A percentile compares a stretch with the other conserved stretches of the same genome.
phyloP scores from a whole-genome alignment of 2,888 invertebrate species.

The Cryptocheilus praepositus region DNA sequence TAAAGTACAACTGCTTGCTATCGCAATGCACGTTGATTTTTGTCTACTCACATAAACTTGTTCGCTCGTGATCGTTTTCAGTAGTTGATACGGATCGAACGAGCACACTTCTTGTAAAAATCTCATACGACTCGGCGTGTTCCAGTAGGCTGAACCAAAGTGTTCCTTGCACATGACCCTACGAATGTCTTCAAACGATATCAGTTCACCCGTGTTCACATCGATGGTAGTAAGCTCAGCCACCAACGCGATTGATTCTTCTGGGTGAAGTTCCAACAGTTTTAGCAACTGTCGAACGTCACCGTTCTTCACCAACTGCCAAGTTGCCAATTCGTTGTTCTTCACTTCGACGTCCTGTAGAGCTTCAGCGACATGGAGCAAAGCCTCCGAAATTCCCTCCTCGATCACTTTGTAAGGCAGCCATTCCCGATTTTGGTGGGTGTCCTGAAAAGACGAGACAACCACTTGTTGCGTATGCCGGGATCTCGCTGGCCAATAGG shows the following conservation, averaged over 20 bases:
- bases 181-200: conserved; percentile 47
- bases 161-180: conserved; percentile 53
- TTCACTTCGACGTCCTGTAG: conserved; percentile 43
- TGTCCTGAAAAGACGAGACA: conserved; percentile 27
- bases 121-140: conserved; percentile 38
- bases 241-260: conserved; percentile 60
- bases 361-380: conserved; percentile 53
- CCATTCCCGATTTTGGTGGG: conserved; percentile 13
- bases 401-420: conserved; percentile 52
- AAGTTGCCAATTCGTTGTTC: conserved; percentile 48
- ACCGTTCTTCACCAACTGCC: conserved; percentile 60
- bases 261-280: conserved; percentile 60
- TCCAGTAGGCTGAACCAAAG: conserved; percentile 60
- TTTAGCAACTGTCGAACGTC: conserved; percentile 63
- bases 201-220: conserved; percentile 20
- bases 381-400: conserved; percentile 59
- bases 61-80: conserved; percentile 60
- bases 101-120: conserved; percentile 64
- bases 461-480: conserved; percentile 7
- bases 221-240: conserved; percentile 50
- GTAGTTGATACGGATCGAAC: conserved; percentile 63
- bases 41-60: conserved; percentile 40
- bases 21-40: too few species aligned
- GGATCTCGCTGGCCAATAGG: not conserved
- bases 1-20: too few species aligned